phyloP scores from a whole-genome alignment of 2,113 vertebrate species.

The Ctenomys sociabilis region DNA sequence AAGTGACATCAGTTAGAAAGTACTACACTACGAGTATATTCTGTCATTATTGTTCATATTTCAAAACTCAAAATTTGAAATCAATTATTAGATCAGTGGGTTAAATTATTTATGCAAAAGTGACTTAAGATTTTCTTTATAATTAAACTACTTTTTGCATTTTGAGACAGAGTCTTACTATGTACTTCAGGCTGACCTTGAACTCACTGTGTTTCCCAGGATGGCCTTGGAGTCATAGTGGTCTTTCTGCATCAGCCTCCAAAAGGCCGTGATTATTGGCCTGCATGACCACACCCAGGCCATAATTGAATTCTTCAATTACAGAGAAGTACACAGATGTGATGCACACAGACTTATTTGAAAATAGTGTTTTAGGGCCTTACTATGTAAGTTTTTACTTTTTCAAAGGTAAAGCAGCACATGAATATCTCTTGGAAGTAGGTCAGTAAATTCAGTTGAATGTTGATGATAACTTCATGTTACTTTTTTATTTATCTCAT shows the following conservation, averaged over 20 bases:
- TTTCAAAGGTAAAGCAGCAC: constrained; percentile 8
- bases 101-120: constrained; percentile 53
- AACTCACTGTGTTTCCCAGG: not conserved
- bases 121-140: constrained; percentile 6
- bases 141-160: not conserved
- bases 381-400: constrained; percentile 12
- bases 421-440: not conserved
- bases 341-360: constrained; percentile 19
- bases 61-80: constrained; percentile 55
- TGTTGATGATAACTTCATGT: not conserved
- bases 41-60: not conserved
- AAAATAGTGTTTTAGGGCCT: not conserved
- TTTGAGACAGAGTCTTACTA: not conserved
- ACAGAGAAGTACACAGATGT: constrained; percentile 25
- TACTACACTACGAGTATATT: not conserved
- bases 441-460: not conserved
- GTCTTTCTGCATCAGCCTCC: not conserved
- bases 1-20: not conserved
- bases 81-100: not conserved
- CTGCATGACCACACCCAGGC: not conserved
- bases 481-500: constrained; percentile 33
- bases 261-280: not conserved
- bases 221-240: not conserved
- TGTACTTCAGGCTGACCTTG: not conserved
- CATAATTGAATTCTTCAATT: constrained; percentile 59